Base-by-base conservation (phyloP, 2,113 vertebrate genomes). In the Rhinichthys klamathensis region DNA sequence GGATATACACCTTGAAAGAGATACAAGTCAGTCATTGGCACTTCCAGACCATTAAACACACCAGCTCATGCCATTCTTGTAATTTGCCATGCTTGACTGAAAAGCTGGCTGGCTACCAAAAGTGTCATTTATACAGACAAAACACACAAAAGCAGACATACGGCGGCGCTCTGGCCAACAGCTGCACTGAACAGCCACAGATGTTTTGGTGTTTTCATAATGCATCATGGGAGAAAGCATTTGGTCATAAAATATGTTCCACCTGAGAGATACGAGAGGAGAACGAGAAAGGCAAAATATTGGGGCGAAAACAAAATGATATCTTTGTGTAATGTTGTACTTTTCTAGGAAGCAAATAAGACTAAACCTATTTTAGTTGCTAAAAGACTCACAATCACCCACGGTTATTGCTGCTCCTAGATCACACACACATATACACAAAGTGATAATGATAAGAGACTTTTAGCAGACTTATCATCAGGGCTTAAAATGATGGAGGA, bases 181-280 rank as follows among this genome's bases (percentile, higher is more conserved):
- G 78, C 84, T 86, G 84, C 74, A 72, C 65, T 80, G 49, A 44
- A 86, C 38, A 86, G 75, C 51, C 79, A 73, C 84, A 80, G 38
- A 86, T 74, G 78, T 74, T 81, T 80, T 63, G 51, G 23, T 35
- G 51, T 58, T 85, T n/a, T 85, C 32, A 63, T 73, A 35, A 84
- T 56, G 84, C 32, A 35, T 79, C 77, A 61, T 72, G 79, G 78
- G 54, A 73, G 54, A 27, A 79, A 58, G 18, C 54, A 49, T 73
- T 73, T 73, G 79, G 16, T 61, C 78, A 35, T 49, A 25, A 81
- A 72, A 80, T 69, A 58, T 85, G 75, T 60, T 72, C 23, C 41
- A 78, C 61, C 76, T 73, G 1, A 77, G 41, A 84, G 23, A 74
- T 21, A 74, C 13, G 8, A 54, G 54, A 16, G 0, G 38, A 76